Conservation (phyloP, 1,140 invertebrate species). For the Orius insidiosus region DNA sequence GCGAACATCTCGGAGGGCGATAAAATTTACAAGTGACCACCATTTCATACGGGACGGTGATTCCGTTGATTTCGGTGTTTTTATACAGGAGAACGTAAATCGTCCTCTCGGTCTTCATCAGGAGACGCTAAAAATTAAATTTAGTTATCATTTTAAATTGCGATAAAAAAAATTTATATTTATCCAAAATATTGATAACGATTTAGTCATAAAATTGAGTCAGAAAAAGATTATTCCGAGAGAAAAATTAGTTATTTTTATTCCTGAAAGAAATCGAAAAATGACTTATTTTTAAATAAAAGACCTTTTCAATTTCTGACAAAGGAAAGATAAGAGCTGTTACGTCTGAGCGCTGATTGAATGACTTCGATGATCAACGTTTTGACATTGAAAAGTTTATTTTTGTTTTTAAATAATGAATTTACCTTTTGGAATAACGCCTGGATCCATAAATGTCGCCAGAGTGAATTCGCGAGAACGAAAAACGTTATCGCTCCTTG, state of each 20-base stretch:
- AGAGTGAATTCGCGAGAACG: constrained; percentile 92
- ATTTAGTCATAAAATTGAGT: neutral
- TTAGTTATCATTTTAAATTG: neutral
- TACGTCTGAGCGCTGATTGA: neutral
- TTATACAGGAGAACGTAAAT: constrained; percentile 93
- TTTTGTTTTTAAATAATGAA: neutral
- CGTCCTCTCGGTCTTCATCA: constrained; percentile 93
- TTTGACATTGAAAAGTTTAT: neutral
- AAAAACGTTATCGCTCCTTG: constrained; percentile 92
- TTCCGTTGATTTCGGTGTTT: constrained; percentile 95
- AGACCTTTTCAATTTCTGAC: too few relatives aligned
- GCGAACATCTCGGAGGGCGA: constrained; percentile 91
- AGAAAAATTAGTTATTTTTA: too few relatives aligned
- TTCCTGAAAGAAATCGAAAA: too few relatives aligned
- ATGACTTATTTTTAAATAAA: too few relatives aligned
- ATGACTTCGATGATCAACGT: neutral
- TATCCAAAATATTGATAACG: neutral
- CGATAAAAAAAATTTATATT: too few relatives aligned
- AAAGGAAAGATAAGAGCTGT: too few relatives aligned
- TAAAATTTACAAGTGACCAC: constrained; percentile 99
- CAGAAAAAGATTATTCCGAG: neutral
- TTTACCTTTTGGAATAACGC: constrained; percentile 93
- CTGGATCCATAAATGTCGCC: constrained; percentile 98
- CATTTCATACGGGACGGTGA: constrained; percentile 99
- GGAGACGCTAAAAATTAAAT: constrained; percentile 52